These are phyloP conservation scores for Drosophila austrosaltans DNA, from an alignment of 2,888 invertebrate genomes.

Conservation along the genomic window DNA sequence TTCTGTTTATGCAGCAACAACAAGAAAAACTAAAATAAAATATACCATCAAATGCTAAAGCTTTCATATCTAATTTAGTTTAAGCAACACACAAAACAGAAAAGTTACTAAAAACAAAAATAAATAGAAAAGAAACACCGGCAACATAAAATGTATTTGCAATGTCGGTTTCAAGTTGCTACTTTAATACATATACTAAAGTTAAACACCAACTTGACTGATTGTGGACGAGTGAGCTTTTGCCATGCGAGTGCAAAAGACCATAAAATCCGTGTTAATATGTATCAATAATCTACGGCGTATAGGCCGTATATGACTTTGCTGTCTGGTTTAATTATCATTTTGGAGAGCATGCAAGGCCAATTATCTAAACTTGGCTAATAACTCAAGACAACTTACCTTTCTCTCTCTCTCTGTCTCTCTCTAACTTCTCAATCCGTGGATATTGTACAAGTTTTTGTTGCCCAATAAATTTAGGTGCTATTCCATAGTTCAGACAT, in stretches of 20 bases:
- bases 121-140: conserved; percentile 43
- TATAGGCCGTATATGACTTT: conserved; percentile 15
- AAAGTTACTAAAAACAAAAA: conserved; percentile 14
- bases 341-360: conserved; percentile 53
- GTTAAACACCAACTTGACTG: background rate
- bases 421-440: conserved; percentile 15
- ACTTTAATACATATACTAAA: background rate
- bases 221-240: conserved; percentile 7
- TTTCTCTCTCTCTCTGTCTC: conserved; percentile 35
- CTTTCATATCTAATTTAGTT: conserved; percentile 72
- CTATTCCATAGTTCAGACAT: conserved; percentile 39
- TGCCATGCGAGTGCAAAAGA: conserved; percentile 45
- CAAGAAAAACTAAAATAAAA: conserved; percentile 18
- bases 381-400: conserved; percentile 67
- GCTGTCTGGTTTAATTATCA: conserved; percentile 60
- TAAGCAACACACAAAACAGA: conserved; percentile 45
- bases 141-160: conserved; percentile 54
- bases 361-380: conserved; percentile 69
- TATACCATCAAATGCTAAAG: conserved; percentile 39
- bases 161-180: background rate
- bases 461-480: conserved; percentile 64
- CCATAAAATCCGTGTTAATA: conserved; percentile 70
- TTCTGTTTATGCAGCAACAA: conserved; percentile 58
- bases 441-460: conserved; percentile 37
- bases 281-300: conserved; percentile 41